phyloP scores from a whole-genome alignment of 2,888 invertebrate species.

The Epistrophella euchroma region DNA sequence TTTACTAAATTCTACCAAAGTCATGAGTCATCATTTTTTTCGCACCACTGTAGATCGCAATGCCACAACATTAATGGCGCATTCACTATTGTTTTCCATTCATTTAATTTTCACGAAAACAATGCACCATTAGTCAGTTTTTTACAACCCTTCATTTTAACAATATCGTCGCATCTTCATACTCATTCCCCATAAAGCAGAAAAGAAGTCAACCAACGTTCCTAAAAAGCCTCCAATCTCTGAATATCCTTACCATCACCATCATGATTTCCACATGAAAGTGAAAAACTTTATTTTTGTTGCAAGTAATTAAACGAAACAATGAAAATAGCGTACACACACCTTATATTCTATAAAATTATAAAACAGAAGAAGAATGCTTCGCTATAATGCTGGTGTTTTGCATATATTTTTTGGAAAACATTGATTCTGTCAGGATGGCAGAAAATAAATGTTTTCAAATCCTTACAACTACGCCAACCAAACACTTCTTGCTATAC shows the following conservation, averaged over 20 bases:
- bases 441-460: conserved; percentile 66
- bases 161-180: conserved; percentile 32
- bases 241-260: conserved; percentile 14
- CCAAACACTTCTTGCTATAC: not conserved
- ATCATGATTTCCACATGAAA: conserved; percentile 55
- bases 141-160: conserved; percentile 20
- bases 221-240: conserved; percentile 32
- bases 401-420: conserved; percentile 29
- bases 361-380: conserved; percentile 12
- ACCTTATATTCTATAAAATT: conserved; percentile 20
- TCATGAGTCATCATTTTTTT: too few species aligned
- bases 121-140: conserved; percentile 56
- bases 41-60: conserved; percentile 30
- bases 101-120: conserved; percentile 35
- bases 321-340: conserved; percentile 53
- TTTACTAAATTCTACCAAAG: too few species aligned
- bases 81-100: conserved; percentile 46
- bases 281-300: conserved; percentile 65
- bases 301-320: conserved; percentile 74
- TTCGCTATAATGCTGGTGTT: not conserved
- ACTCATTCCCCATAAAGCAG: not conserved
- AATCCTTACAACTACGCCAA: conserved; percentile 58
- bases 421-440: conserved; percentile 67
- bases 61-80: conserved; percentile 49
- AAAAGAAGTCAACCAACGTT: not conserved